phyloP scores from a whole-genome alignment of 64 coral and sea anemone genomes.

The Acropora yongei region DNA sequence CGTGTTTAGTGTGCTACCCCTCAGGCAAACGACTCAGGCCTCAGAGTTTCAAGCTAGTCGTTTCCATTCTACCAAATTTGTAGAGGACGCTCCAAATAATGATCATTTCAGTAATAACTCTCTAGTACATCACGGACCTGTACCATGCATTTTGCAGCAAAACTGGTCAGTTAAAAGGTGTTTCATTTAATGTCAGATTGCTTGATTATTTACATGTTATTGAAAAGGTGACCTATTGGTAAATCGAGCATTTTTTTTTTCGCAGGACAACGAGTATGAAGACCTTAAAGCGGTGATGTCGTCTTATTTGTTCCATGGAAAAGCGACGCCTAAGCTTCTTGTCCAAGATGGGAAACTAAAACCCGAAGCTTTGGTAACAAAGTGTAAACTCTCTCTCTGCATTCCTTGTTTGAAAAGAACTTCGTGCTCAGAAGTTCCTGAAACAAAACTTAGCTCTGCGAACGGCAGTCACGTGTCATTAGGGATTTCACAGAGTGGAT shows the following conservation, averaged over 20 bases:
- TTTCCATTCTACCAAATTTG: too few relatives aligned
- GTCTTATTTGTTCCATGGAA: constrained; percentile 77
- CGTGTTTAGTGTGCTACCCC: too few relatives aligned
- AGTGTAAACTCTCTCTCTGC: constrained; percentile 77
- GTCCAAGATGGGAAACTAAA: constrained; percentile 27
- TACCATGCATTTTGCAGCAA: too few relatives aligned
- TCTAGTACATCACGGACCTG: too few relatives aligned
- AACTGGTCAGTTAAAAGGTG: too few relatives aligned
- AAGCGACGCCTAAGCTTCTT: constrained; percentile 63
- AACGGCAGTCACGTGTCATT: constrained; percentile 47
- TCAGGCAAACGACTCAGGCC: too few relatives aligned
- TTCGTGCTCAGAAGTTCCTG: constrained; percentile 22
- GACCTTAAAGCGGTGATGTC: constrained; percentile 74
- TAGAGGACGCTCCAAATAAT: too few relatives aligned
- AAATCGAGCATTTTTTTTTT: background rate
- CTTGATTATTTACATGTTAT: background rate
- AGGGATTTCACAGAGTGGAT: constrained; percentile 7
- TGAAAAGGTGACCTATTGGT: background rate
- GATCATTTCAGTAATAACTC: too few relatives aligned
- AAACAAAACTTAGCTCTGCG: constrained; percentile 14
- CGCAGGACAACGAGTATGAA: constrained; percentile 75
- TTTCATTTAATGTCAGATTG: too few relatives aligned
- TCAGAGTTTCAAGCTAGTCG: background rate
- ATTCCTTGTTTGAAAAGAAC: constrained; percentile 46
- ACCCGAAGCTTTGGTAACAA: constrained; percentile 58